phyloP scores from a whole-genome alignment of 2,113 vertebrate genomes.

The Sorex araneus region DNA sequence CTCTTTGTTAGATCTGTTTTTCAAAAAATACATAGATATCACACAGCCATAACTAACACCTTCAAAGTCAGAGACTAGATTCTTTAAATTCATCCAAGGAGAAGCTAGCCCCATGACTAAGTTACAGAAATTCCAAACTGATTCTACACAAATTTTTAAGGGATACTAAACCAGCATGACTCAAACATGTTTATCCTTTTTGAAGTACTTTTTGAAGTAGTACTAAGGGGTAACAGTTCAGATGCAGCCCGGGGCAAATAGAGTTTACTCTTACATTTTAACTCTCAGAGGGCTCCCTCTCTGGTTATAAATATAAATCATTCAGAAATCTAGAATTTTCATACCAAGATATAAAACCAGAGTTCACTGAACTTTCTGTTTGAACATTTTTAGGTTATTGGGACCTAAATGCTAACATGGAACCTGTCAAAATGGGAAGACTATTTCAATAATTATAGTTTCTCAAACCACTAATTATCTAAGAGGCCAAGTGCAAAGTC shows the following conservation, averaged over 20 bases:
- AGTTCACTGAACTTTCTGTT: not conserved
- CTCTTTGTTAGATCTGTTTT: not conserved
- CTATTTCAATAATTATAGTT: not conserved
- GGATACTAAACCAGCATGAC: constrained; percentile 11
- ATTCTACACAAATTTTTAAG: constrained; percentile 27
- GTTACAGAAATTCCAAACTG: not conserved
- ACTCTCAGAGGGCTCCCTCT: not conserved
- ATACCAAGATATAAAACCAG: constrained; percentile 40
- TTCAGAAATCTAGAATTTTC: constrained; percentile 42
- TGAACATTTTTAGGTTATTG: constrained; percentile 10
- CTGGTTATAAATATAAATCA: constrained; percentile 2
- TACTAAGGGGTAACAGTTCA: not conserved
- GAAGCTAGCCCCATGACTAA: too few species aligned
- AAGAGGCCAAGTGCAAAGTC: not conserved
- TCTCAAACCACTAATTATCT: not conserved
- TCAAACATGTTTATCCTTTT: constrained; percentile 51
- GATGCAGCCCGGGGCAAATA: not conserved
- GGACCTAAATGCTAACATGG: not conserved
- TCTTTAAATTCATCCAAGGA: not conserved
- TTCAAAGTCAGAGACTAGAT: not conserved
- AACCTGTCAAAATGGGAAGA: not conserved
- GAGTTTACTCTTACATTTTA: not conserved
- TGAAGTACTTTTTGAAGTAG: constrained; percentile 13
- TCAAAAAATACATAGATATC: not conserved
- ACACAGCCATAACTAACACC: not conserved